Conservation (phyloP, 2,113 vertebrate genomes). For the Podilymbus podiceps region DNA sequence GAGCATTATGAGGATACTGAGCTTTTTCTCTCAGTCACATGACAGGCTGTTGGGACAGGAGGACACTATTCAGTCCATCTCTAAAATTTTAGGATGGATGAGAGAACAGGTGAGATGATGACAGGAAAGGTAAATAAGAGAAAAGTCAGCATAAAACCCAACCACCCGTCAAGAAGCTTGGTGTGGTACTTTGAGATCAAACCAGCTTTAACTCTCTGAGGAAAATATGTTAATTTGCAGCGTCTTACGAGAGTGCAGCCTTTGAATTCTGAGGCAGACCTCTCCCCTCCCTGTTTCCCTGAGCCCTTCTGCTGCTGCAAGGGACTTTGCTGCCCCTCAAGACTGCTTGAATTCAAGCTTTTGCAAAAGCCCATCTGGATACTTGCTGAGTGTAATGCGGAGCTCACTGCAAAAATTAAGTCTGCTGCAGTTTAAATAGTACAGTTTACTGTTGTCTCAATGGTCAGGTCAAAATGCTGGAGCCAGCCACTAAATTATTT, state of each 20-base stretch:
- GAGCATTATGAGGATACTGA: neutral
- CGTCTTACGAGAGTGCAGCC: neutral
- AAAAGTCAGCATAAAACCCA: neutral
- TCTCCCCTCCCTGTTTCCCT: neutral
- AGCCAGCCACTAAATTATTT: neutral
- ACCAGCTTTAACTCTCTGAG: neutral
- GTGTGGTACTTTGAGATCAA: neutral
- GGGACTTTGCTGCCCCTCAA: neutral
- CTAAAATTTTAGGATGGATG: neutral
- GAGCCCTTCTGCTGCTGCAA: neutral
- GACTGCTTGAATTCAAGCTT: neutral
- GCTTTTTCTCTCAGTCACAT: neutral
- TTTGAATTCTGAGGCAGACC: neutral
- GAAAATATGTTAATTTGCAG: neutral
- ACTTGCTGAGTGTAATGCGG: neutral
- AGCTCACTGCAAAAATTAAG: neutral
- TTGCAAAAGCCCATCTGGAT: neutral
- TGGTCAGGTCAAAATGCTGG: neutral
- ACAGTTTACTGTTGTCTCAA: neutral
- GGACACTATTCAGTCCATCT: neutral
- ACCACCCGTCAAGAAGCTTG: neutral
- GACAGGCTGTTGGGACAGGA: neutral
- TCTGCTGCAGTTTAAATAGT: neutral
- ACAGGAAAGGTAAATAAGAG: neutral
- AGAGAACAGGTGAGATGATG: neutral